Percentiles rank a stretch among this genome's conserved stretches.
These are phyloP conservation scores for Dicentrarchus labrax DNA, from an alignment of 2,113 vertebrate genomes.

Conservation along the genomic window DNA sequence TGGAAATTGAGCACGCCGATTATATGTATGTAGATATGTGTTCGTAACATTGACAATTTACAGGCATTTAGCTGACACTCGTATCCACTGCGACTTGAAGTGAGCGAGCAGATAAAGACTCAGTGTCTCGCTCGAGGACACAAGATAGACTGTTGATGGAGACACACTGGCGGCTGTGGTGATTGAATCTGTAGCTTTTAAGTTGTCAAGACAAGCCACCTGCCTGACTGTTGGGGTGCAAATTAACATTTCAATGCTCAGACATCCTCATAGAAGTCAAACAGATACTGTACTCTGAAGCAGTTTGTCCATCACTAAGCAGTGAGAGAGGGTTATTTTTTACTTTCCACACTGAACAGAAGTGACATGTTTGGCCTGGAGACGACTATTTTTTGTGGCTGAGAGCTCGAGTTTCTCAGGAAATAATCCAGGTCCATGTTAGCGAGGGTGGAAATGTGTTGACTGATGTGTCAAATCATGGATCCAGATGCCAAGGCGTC, in stretches of 20 bases:
- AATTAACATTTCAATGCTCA: conserved; percentile 47
- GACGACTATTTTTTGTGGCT: not conserved
- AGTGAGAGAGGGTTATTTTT: conserved; percentile 5
- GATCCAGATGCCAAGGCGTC: conserved; percentile 6
- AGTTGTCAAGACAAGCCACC: conserved; percentile 51
- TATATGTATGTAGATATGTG: conserved; percentile 4
- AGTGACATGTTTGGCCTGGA: conserved; percentile 18
- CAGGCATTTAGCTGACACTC: conserved; percentile 27
- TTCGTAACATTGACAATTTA: conserved; percentile 30
- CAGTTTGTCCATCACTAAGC: conserved; percentile 35
- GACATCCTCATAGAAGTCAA: conserved; percentile 37
- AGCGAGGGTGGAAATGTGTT: not conserved
- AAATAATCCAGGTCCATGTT: conserved; percentile 18
- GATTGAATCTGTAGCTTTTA: conserved; percentile 61
- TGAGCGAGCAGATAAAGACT: conserved; percentile 25
- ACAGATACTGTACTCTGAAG: conserved; percentile 29
- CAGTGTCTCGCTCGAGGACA: conserved; percentile 28
- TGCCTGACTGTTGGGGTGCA: conserved; percentile 38
- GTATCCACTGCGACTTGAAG: not conserved
- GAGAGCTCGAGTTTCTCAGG: not conserved
- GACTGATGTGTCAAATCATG: conserved; percentile 37
- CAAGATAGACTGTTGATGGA: conserved; percentile 51
- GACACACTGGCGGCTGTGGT: conserved; percentile 16
- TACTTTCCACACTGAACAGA: conserved; percentile 3
- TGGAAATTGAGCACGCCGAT: conserved; percentile 18